Evolutionary conservation across 2,113 vertebrate genomes (phyloP), one percentile per base, ranked within the genome.

Genomic region (Salvator merianae): DNA sequence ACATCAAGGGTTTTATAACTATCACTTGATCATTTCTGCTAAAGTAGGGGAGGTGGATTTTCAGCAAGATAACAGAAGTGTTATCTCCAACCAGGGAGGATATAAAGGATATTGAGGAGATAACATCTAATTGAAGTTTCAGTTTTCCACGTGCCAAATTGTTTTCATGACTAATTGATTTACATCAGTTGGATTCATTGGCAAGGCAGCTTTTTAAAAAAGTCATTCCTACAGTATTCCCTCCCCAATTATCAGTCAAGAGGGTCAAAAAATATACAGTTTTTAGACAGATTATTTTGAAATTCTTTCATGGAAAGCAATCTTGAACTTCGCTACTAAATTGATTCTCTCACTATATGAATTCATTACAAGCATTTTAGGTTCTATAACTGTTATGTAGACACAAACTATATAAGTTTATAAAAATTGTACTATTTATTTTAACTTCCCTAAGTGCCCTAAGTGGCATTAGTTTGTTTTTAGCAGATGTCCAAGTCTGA

Each of bases 21-120:
- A 97, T 97, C 96, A 96, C 93, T 96, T 96, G 95, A 96, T 96
- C 95, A 96, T 96, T 96, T 95, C 95, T 96, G 94, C 95, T 94
- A 94, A 95, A 96, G 94, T 95, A 96, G 93, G 89, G 93, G 93
- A 94, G 94, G 93, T 96, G 95, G 95, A 96, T 96, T 95, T 91
- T 93, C 90, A 88, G 93, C 18, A 88, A 96, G 96, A 97, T 97
- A 97, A 97, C 94, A 93, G 89, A 94, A 91, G 93, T 93, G 95
- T 96, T 96, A 97, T 97, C 96, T 96, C 91, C 91, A 77, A 77
- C 90, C 92, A 88, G 94, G 93, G 92, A 94, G 93, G 92, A 94
- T 95, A 95, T 93, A 95, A 95, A 96, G 96, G 95, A 95, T 95
- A 96, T 96, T 94, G 91, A 90, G 93, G 92, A 95, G 95, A 97